These are phyloP conservation scores for Paramormyrops kingsleyae DNA, from an alignment of 2,113 vertebrate species.

Conservation along the genomic window DNA sequence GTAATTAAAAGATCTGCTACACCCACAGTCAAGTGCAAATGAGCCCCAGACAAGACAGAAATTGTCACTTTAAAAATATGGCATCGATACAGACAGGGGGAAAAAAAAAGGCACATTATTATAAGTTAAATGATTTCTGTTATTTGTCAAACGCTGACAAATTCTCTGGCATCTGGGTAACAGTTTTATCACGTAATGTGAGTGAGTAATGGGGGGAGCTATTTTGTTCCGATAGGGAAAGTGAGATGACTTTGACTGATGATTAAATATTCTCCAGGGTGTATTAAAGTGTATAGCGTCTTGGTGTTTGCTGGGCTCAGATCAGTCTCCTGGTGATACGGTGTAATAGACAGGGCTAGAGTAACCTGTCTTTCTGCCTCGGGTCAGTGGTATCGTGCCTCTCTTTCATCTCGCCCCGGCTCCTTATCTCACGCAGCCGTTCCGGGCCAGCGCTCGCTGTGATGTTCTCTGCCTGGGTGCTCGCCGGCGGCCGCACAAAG, in stretches of 20 bases:
- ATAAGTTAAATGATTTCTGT: slow-evolving; percentile 6
- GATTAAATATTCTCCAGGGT: not conserved
- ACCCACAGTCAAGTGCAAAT: not conserved
- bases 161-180: not conserved
- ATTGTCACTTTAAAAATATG: not conserved
- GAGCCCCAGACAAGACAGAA: not conserved
- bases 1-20: not conserved
- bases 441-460: not conserved
- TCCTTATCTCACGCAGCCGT: not conserved
- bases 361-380: not conserved
- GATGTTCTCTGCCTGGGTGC: not conserved
- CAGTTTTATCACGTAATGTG: not conserved
- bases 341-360: not conserved
- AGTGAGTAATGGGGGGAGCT: not conserved
- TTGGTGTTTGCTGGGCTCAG: not conserved
- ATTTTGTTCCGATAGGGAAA: not conserved
- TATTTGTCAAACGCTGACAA: not conserved
- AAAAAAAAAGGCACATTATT: not conserved
- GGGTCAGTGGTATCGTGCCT: not conserved
- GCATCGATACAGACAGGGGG: not conserved
- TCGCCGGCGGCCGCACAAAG: not conserved
- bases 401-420: not conserved
- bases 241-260: not conserved
- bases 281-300: not conserved
- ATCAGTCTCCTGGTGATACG: not conserved